Percentiles rank a stretch among this genome's conserved stretches.
Conservation (phyloP, 2,888 invertebrate species). For the Stenotaenia linearis region DNA sequence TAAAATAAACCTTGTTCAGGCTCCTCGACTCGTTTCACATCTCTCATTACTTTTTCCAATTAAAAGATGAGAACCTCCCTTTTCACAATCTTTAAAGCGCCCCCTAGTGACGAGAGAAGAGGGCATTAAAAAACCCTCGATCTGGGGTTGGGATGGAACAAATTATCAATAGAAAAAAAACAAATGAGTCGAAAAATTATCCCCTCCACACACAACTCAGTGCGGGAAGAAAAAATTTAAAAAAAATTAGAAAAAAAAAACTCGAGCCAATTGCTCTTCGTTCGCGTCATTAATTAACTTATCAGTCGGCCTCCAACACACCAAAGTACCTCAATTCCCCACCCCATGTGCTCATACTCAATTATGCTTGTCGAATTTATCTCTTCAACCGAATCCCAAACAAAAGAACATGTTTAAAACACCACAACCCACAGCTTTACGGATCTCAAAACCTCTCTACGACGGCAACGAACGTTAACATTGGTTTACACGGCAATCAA, state of each 20-base stretch:
- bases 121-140: constrained; percentile 10
- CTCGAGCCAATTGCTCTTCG: constrained; percentile 6
- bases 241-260: not conserved
- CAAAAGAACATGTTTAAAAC: constrained; percentile 6
- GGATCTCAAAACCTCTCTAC: not conserved
- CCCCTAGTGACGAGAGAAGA: constrained; percentile 2
- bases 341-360: constrained; percentile 19
- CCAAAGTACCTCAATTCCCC: constrained; percentile 8
- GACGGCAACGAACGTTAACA: not conserved
- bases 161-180: constrained; percentile 14
- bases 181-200: constrained; percentile 19
- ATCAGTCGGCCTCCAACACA: constrained; percentile 26
- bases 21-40: not conserved
- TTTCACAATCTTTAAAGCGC: constrained; percentile 11
- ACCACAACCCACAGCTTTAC: not conserved
- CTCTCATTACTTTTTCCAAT: constrained; percentile 19
- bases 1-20: not conserved
- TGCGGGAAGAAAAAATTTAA: not conserved
- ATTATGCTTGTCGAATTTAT: constrained; percentile 19
- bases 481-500: not conserved
- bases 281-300: constrained; percentile 30
- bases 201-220: not conserved
- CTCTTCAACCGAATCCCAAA: constrained; percentile 7
- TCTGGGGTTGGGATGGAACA: constrained; percentile 11
- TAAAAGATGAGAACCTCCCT: constrained; percentile 11